These are phyloP conservation scores for Acanthosepion pharaonis DNA, from an alignment of 2,888 invertebrate species.

Conservation along the genomic window DNA sequence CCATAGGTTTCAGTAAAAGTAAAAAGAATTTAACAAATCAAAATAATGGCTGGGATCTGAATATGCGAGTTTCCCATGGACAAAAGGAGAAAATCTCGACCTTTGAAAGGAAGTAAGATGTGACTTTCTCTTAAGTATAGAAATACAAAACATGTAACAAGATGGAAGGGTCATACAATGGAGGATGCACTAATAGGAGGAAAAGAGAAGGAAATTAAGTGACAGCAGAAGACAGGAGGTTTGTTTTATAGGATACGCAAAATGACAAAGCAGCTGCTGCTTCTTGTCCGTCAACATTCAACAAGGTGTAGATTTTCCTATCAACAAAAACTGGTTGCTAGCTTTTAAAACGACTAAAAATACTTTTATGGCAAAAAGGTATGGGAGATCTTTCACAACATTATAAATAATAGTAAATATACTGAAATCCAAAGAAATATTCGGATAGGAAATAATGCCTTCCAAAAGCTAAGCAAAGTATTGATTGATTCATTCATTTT, in stretches of 20 bases:
- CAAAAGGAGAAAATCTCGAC: background rate
- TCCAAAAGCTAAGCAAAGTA: too few species aligned
- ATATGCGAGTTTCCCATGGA: background rate
- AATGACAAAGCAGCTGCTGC: background rate
- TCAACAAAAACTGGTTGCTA: background rate
- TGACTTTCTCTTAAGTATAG: background rate
- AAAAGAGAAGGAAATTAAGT: background rate
- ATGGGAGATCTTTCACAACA: too few species aligned
- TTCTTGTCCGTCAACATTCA: background rate
- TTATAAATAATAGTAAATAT: too few species aligned
- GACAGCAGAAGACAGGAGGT: background rate
- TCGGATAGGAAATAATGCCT: too few species aligned
- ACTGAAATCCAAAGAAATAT: too few species aligned
- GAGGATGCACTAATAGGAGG: background rate
- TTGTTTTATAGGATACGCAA: background rate
- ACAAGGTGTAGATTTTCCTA: background rate
- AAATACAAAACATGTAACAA: background rate
- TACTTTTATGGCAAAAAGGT: background rate
- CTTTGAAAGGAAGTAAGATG: background rate
- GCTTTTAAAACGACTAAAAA: background rate
- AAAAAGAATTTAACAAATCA: background rate
- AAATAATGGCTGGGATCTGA: background rate
- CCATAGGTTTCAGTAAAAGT: background rate
- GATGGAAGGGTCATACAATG: background rate
- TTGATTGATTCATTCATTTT: too few species aligned